These are phyloP conservation scores for Illadopsis cleaveri DNA, from an alignment of 2,113 vertebrate genomes.

Conservation along the genomic window DNA sequence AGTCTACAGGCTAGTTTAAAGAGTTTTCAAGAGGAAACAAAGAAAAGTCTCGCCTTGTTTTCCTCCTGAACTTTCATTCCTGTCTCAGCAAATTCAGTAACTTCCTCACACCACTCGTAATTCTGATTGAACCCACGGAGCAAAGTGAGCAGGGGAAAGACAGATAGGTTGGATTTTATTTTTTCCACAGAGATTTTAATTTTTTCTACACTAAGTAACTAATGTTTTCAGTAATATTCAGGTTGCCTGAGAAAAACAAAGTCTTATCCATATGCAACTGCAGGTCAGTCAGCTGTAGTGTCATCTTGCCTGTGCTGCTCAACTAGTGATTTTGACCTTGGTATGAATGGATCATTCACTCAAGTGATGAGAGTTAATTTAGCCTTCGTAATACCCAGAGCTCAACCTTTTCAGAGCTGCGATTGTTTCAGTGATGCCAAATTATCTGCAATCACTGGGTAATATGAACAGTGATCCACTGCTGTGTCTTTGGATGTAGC, in stretches of 20 bases:
- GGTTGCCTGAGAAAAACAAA: not conserved
- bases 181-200: not conserved
- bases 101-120: accelerated
- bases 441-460: conserved; percentile 57
- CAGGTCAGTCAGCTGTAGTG: not conserved
- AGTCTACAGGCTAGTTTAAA: not conserved
- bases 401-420: conserved; percentile 48
- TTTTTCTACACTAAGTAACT: not conserved
- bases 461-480: conserved; percentile 46
- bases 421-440: conserved; percentile 50
- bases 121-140: not conserved
- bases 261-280: not conserved
- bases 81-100: not conserved
- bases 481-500: conserved; percentile 26
- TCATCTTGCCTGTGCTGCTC: not conserved
- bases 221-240: not conserved
- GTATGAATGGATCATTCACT: conserved; percentile 59
- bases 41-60: not conserved
- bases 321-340: conserved; percentile 56
- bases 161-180: not conserved
- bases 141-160: not conserved
- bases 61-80: not conserved
- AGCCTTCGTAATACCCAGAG: conserved; percentile 39
- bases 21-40: not conserved
- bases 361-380: conserved; percentile 63